These are phyloP conservation scores for Portevinia maculata DNA, from an alignment of 2,888 invertebrate genomes.

Conservation along the genomic window DNA sequence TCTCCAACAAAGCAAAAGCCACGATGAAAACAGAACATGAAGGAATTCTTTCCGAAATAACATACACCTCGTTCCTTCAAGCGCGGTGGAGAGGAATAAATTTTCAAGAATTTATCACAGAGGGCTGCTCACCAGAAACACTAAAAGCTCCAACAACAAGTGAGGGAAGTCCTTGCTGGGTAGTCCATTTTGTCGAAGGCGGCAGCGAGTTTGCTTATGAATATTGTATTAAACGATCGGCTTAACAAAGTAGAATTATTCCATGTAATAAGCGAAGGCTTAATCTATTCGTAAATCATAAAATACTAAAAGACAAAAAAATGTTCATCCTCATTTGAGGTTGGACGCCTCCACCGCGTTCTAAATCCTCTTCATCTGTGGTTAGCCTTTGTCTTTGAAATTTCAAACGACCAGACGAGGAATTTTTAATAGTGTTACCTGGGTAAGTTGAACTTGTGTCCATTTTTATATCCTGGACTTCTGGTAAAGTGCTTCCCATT, in stretches of 20 bases:
- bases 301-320: constrained; percentile 8
- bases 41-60: constrained; percentile 6
- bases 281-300: constrained; percentile 68
- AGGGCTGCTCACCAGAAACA: background rate
- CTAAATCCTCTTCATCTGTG: constrained; percentile 22
- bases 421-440: constrained; percentile 53
- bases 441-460: constrained; percentile 45
- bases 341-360: constrained; percentile 40
- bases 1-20: constrained; percentile 14
- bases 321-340: background rate
- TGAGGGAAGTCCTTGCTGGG: constrained; percentile 22
- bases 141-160: constrained; percentile 8
- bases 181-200: constrained; percentile 32
- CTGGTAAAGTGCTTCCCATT: constrained; percentile 62
- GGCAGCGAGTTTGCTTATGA: constrained; percentile 45
- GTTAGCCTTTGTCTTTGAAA: constrained; percentile 56
- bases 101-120: constrained; percentile 31
- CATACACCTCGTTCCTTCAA: background rate
- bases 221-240: constrained; percentile 63
- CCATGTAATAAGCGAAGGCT: constrained; percentile 53
- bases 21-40: constrained; percentile 8
- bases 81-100: constrained; percentile 4
- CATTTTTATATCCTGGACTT: constrained; percentile 30
- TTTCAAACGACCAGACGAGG: constrained; percentile 1
- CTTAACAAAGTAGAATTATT: constrained; percentile 62